Conservation (phyloP, 2,113 vertebrate genomes). For the Trachemys scripta region DNA sequence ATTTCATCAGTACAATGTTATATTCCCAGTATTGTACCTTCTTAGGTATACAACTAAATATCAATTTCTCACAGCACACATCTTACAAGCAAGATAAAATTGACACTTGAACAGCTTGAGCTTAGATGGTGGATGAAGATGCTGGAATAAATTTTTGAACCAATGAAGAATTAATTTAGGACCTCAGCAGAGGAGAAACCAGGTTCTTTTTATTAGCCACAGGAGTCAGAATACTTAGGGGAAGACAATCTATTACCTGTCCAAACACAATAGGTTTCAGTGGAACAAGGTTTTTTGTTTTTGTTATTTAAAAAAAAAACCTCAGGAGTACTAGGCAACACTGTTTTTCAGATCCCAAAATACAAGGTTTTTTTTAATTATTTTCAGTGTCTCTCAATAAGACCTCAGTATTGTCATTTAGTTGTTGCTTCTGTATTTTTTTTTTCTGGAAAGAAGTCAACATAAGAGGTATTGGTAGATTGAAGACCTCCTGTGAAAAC, state of each 20-base stretch:
- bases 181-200: conserved; percentile 22
- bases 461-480: neutral
- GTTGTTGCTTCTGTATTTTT: neutral
- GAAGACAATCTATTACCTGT: conserved; percentile 44
- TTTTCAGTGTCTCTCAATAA: conserved; percentile 17
- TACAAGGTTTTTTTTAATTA: neutral
- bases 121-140: conserved; percentile 29
- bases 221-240: neutral
- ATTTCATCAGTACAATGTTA: conserved; percentile 6
- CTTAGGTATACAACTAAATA: neutral
- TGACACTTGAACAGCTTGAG: conserved; percentile 20
- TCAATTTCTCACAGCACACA: neutral
- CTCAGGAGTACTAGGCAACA: neutral
- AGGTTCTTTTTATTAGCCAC: conserved; percentile 1
- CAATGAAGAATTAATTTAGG: conserved; percentile 25
- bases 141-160: conserved; percentile 11
- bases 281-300: neutral
- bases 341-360: neutral
- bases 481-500: neutral
- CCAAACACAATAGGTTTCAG: conserved; percentile 19
- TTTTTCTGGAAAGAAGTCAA: conserved; percentile 7
- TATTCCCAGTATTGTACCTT: neutral
- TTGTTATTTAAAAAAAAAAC: neutral
- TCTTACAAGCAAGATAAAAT: conserved; percentile 1
- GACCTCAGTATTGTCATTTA: neutral